Evolutionary conservation across 2,797 vertebrate species (phyloP).

Genomic region (Cuniculus paca): DNA sequence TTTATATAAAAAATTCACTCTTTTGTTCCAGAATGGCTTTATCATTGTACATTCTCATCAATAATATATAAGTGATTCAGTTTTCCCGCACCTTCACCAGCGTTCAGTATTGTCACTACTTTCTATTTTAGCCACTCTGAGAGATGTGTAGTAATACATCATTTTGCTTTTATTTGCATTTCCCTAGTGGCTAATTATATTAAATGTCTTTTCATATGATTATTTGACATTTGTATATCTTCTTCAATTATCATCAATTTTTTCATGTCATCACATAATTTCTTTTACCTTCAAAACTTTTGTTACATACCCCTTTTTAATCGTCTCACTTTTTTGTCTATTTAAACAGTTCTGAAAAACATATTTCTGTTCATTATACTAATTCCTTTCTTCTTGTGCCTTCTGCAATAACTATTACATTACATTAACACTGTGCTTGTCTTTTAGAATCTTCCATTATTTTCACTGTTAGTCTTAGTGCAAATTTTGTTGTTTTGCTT

Average conservation of each 20-base stretch:
- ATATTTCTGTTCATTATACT: background rate
- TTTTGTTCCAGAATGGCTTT: background rate
- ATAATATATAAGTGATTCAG: background rate
- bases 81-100: background rate
- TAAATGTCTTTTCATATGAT: background rate
- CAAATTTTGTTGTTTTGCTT: background rate
- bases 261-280: background rate
- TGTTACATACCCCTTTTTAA: background rate
- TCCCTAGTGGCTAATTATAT: background rate
- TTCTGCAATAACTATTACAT: background rate
- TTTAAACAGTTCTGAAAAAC: background rate
- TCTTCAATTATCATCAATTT: background rate
- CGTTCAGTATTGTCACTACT: background rate
- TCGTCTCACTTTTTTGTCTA: background rate
- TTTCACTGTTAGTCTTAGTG: slow-evolving; percentile 19
- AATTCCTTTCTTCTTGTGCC: background rate
- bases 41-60: background rate
- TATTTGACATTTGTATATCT: background rate
- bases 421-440: slow-evolving; percentile 66
- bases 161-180: background rate
- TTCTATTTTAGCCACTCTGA: background rate
- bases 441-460: background rate
- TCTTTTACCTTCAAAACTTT: background rate
- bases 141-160: background rate
- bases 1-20: background rate